phyloP scores from a whole-genome alignment of 1,140 invertebrate genomes.

The Drosophila guanche region DNA sequence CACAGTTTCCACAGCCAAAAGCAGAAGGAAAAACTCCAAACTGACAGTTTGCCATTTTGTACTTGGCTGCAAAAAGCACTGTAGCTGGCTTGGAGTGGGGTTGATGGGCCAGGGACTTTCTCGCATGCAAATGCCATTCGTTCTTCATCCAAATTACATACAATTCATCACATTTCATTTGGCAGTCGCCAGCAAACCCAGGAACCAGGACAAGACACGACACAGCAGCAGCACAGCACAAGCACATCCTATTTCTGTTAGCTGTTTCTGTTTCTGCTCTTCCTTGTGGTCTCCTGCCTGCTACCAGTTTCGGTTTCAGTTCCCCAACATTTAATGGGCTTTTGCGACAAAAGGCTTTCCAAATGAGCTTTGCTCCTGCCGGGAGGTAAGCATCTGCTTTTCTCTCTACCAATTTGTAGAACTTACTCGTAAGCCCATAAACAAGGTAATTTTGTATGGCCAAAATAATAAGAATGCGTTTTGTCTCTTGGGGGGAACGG shows the following conservation, averaged over 20 bases:
- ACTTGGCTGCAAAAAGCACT: conserved; percentile 12
- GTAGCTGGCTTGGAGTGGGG: neutral
- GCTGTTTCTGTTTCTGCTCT: conserved; percentile 5
- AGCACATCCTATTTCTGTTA: conserved; percentile 2
- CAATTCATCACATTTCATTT: conserved; percentile 83
- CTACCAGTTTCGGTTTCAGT: conserved; percentile 31
- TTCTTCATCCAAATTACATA: conserved; percentile 76
- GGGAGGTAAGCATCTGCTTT: conserved; percentile 16
- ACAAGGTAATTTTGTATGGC: too few species aligned
- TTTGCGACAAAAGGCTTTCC: conserved; percentile 48
- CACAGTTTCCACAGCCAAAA: conserved; percentile 40
- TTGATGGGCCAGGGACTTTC: conserved; percentile 41
- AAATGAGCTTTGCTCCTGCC: conserved; percentile 36
- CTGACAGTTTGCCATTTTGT: conserved; percentile 71
- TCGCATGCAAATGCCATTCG: conserved; percentile 74
- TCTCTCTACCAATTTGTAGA: conserved; percentile 42
- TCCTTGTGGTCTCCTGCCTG: neutral
- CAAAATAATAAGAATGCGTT: too few species aligned
- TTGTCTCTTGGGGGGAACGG: too few species aligned
- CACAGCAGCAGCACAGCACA: neutral
- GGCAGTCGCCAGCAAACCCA: conserved; percentile 31
- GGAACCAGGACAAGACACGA: conserved; percentile 47
- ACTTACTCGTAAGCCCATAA: too few species aligned
- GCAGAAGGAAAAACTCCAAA: conserved; percentile 49
- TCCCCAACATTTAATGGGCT: conserved; percentile 65